Evolutionary conservation across 1,140 invertebrate species (phyloP).

Genomic region (Drosophila kurseongensis): DNA sequence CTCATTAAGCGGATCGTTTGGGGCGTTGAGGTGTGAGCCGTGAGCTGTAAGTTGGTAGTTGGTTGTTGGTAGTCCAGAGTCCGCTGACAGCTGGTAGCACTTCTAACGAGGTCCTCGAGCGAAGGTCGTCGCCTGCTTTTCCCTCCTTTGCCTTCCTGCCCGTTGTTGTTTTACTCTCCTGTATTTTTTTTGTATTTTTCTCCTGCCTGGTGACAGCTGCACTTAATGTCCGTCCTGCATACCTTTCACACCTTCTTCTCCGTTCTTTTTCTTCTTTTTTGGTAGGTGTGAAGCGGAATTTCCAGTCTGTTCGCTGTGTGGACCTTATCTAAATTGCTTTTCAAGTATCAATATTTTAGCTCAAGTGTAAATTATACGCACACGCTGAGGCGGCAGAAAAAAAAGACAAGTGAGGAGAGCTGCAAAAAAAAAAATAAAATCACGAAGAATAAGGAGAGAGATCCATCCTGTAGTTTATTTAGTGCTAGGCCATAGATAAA

Average conservation of each 20-base stretch:
- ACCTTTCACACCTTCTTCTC: constrained; percentile 69
- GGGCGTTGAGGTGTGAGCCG: constrained; percentile 50
- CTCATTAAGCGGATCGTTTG: constrained; percentile 51
- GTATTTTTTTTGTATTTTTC: neutral
- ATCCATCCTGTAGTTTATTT: constrained; percentile 60
- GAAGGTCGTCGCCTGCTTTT: constrained; percentile 20
- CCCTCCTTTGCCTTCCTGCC: neutral
- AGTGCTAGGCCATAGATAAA: constrained; percentile 80
- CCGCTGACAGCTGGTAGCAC: constrained; percentile 79
- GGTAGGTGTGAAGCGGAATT: constrained; percentile 84
- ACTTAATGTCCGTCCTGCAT: constrained; percentile 52
- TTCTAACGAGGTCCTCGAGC: constrained; percentile 64
- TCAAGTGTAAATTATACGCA: constrained; percentile 83
- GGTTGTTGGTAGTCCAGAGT: constrained; percentile 7
- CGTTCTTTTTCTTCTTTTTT: constrained; percentile 12
- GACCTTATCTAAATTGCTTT: constrained; percentile 84
- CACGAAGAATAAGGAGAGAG: constrained; percentile 1
- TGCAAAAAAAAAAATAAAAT: neutral
- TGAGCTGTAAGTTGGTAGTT: constrained; percentile 23
- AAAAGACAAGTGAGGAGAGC: neutral
- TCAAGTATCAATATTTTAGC: constrained; percentile 84
- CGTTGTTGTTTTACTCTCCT: no score
- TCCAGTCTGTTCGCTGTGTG: constrained; percentile 62
- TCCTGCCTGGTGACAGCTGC: constrained; percentile 39
- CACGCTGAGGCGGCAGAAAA: constrained; percentile 46